Percentiles rank a stretch among this genome's conserved stretches.
phyloP scores from a whole-genome alignment of 1,140 invertebrate species.

The Brachionus sp. region DNA sequence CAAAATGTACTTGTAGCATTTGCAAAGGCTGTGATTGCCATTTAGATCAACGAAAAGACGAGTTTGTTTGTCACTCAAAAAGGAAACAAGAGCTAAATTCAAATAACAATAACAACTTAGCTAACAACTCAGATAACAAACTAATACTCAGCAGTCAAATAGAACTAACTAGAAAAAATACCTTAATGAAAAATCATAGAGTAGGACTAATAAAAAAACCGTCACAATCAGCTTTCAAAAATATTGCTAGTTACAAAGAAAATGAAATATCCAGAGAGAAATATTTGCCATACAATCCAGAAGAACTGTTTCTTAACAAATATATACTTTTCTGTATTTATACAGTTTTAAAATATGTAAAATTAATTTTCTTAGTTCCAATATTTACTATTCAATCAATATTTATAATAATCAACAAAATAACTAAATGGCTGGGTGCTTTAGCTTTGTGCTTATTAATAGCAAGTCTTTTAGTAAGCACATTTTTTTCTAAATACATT shows the following conservation, averaged over 20 bases:
- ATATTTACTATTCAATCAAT: slow-evolving; percentile 31
- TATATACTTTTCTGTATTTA: neutral
- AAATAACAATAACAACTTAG: slow-evolving; percentile 10
- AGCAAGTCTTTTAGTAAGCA: neutral
- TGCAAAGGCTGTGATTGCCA: slow-evolving; percentile 6
- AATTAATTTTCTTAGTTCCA: slow-evolving; percentile 23
- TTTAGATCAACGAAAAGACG: neutral
- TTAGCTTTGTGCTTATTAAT: neutral
- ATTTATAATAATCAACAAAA: neutral
- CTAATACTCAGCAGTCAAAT: neutral
- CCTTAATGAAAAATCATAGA: neutral
- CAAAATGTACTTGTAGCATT: neutral
- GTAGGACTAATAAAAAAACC: neutral
- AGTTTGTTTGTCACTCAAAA: neutral
- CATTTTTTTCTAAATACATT: neutral
- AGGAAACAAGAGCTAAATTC: neutral
- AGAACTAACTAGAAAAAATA: neutral
- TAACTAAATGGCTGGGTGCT: neutral
- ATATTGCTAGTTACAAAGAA: neutral
- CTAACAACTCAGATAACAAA: neutral
- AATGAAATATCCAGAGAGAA: neutral
- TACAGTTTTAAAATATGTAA: neutral
- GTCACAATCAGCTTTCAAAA: neutral
- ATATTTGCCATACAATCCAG: neutral
- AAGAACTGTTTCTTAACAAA: neutral